Base-by-base conservation (phyloP, 2,888 invertebrate species). In the Chymomyza fuscimana region DNA sequence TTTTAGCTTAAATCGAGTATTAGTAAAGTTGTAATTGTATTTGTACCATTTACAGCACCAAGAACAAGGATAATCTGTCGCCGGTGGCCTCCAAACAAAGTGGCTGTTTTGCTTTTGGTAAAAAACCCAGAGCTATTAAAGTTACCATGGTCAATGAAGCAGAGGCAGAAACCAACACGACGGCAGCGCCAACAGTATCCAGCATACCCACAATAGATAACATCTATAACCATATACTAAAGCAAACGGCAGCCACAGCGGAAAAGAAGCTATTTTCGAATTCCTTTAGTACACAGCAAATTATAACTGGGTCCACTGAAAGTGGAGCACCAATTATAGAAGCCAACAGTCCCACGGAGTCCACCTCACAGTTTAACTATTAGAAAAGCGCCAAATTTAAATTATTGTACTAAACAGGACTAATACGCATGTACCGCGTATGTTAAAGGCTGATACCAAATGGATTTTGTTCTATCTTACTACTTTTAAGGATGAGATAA, bases 61-160 rank as follows among this genome's bases (percentile, higher is more conserved):
- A 90, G 63, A 87, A 85, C 60, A 90, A 89, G 52, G 89, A 90
- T 56, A 90, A 90, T 70, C 70, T 90, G 4, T 85, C 89, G 16
- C 90, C 32, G 19, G 90, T 90, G 15, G 90, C 89, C 5, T 89
- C 89, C 5, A 90, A 90, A 58, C 90, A 88, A 60, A 90, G 90
- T 66, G 90, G 90, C 0, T 85, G 88, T 56, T 90, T 90, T 69
- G 90, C 90, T n/a, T 90, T 89, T 73, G 90, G 90, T 10, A 90
- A 89, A 58, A 90, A 90, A 32, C 81, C 88, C 0, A 89, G 89
- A 71, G n/a, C 67, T 16, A 16, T 15, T 4, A 12, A 12, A 7
- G 40, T 46, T 1, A 46, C 1, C 6, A 9, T 32, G 32, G 12
- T 1, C 12, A 12, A 10, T 10, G 40, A 10, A 1, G 4, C 12